Base-by-base conservation (phyloP, 2,113 vertebrate genomes). In the Oncorhynchus gorbuscha region DNA sequence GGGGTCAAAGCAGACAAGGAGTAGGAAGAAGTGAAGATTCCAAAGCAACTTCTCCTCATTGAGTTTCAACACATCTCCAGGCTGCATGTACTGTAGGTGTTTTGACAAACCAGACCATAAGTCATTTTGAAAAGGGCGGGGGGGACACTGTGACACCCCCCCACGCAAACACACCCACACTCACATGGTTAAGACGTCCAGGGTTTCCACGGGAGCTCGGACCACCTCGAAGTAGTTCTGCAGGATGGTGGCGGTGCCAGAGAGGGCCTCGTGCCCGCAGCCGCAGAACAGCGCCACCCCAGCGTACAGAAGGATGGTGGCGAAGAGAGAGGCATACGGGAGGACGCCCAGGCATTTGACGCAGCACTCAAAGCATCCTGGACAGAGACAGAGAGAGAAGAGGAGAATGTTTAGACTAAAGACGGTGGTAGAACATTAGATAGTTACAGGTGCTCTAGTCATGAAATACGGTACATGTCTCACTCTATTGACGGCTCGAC, bases 341-440 rank as follows among this genome's bases (percentile, higher is more conserved):
- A 99, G 97, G 28, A 97, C 97, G 69, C 97, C 97, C 89, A 99
- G 93, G 82, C 97, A 99, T 88, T 98, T 97, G 87, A 97, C 97
- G 67, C 97, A 99, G 89, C 97, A 99, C 87, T 99, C 97, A 2
- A 97, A 97, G 89, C 97, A 99, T 82, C 97, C 97, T 99, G 83
- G 1, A 85, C 12, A 61, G 3, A 64, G 4, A 59, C 32, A 51
- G 39, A 26, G 11, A 28, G 26, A 22, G 8, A 28, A 67, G 45
- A 70, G 13, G 62, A 26, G 20, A 68, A 65, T n/a, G 4, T 18
- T 65, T 6, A 49, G 51, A 18, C 14, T 18, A 51, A 51, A 51
- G 14, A 16, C 3, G 49, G 4, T 51, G 49, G 49, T 51, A 51
- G 14, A 51, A 51, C 14, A 51, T 3, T 16, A 51, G 49, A 39